Conservation (phyloP, 1,140 invertebrate species). For the Orchesella cincta region DNA sequence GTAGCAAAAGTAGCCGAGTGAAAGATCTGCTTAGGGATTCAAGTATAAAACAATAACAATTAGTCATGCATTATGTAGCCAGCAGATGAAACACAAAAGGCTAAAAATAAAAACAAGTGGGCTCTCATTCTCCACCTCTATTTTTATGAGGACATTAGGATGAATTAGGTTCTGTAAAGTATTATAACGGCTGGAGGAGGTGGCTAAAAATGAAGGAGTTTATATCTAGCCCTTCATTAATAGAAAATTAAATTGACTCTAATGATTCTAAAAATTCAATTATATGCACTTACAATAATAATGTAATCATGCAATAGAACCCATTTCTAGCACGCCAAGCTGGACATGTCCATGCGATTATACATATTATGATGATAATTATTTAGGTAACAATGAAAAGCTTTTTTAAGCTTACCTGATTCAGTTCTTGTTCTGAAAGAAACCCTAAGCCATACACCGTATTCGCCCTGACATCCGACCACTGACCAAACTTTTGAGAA, state of each 20-base stretch:
- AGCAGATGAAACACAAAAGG: background rate
- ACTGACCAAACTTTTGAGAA: slow-evolving; percentile 93
- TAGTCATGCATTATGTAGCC: background rate
- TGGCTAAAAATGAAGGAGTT: background rate
- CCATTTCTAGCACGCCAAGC: too few species aligned
- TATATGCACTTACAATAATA: too few species aligned
- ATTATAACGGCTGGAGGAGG: too few species aligned
- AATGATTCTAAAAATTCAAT: background rate
- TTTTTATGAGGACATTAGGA: background rate
- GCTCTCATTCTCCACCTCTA: background rate
- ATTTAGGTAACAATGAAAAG: background rate
- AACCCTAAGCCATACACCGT: slow-evolving; percentile 97
- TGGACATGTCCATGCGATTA: too few species aligned
- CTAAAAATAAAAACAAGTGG: too few species aligned
- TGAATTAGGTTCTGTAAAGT: background rate
- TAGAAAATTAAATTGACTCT: background rate
- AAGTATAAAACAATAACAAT: background rate
- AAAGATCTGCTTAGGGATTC: background rate
- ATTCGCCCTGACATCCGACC: slow-evolving; percentile 93
- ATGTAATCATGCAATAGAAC: too few species aligned
- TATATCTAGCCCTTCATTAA: background rate
- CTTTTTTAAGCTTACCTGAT: slow-evolving; percentile 67
- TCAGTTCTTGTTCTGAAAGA: slow-evolving; percentile 88
- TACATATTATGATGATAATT: background rate
- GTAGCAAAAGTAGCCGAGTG: too few species aligned